A percentile compares a stretch with the other conserved stretches of the same genome.
These are phyloP conservation scores for Atopsyche davidsoni DNA, from an alignment of 1,140 invertebrate species.

Conservation along the genomic window DNA sequence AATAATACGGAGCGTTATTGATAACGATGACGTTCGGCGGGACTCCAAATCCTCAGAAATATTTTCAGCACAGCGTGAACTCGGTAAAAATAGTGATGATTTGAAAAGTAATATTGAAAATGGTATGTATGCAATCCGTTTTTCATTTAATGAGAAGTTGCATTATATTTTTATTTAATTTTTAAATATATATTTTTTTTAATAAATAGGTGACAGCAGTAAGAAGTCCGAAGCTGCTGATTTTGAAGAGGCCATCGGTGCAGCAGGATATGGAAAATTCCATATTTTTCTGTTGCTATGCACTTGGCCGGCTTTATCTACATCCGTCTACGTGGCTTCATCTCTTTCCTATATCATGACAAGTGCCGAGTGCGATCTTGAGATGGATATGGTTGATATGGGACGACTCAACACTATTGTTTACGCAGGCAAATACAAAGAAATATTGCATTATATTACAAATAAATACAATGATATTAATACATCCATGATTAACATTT, in stretches of 20 bases:
- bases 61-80: too few species aligned
- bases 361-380: constrained; percentile 63
- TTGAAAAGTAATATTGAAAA: too few species aligned
- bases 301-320: constrained; percentile 57
- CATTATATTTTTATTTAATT: too few species aligned
- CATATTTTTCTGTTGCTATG: constrained; percentile 57
- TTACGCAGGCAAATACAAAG: constrained; percentile 53
- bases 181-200: too few species aligned
- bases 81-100: too few species aligned
- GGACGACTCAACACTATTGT: constrained; percentile 60
- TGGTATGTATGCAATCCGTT: too few species aligned
- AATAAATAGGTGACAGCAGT: constrained; percentile 3
- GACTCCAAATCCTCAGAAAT: too few species aligned
- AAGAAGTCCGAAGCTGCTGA: constrained; percentile 39
- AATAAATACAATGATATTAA: not conserved
- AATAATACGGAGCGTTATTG: too few species aligned
- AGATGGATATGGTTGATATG: constrained; percentile 58
- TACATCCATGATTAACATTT: too few species aligned
- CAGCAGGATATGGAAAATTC: constrained; percentile 59
- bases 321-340: constrained; percentile 55
- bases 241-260: constrained; percentile 56
- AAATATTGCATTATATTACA: not conserved
- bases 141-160: too few species aligned
- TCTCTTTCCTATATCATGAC: constrained; percentile 63
- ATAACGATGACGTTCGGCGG: too few species aligned